Base-by-base conservation (phyloP, 2,113 vertebrate species). In the Sander lucioperca region DNA sequence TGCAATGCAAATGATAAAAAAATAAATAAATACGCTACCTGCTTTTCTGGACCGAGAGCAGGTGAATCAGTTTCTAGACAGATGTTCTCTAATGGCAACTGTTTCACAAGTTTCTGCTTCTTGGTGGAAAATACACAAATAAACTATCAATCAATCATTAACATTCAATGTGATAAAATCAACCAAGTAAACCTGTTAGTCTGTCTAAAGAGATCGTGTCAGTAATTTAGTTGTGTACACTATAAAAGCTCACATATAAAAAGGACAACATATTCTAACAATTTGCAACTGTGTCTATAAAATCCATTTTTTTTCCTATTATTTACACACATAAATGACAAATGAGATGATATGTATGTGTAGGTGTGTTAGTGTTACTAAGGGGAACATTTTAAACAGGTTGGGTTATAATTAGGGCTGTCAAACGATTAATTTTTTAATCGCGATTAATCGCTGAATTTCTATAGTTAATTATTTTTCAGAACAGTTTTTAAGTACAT, bases 101-200 rank as follows among this genome's bases (percentile, higher is more conserved):
- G 95, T 79, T 97, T 97, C 90, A 99, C 97, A 57, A 99, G 96
- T 88, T 98, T 99, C 94, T 99, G 97, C 96, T 99, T 99, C 98
- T 99, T 97, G 89, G 88, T 92, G 81, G 72, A 96, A 96, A 88
- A 88, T 14, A 65, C 33, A 73, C n/a, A 88, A 58, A 77, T 2
- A 54, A 77, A 48, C 1, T 2, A 57, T 14, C 16, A 86, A 43
- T 68, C 4, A 86, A 48, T 77, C 21, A 80, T 86, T 86, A 78
- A 80, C 45, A 54, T 21, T 70, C 8, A 59, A 0, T 13, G 30
- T 63, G 81, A 83, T 69, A 54, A 82, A 72, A 45, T 57, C 27
- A 48, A 63, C 25, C 18, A 77, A 63, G 53, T 77, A 72, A 86
- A 75, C 64, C 65, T n/a, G 58, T 54, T 27, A 13, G 63, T 64